Evolutionary conservation across 2,113 vertebrate genomes (phyloP).

Genomic region (Elaphurus davidianus): DNA sequence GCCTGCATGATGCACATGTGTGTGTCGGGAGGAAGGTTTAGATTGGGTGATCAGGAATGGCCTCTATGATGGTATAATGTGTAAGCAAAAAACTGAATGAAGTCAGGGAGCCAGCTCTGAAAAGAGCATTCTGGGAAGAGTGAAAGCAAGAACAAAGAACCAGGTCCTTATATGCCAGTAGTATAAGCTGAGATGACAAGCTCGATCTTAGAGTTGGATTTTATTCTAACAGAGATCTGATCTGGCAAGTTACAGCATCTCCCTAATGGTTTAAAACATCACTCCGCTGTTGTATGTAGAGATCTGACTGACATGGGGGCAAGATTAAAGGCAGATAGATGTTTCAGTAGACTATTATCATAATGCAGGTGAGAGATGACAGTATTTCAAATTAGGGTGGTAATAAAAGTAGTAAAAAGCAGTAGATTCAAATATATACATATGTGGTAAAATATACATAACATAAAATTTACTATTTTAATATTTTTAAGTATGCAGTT

Average conservation of each 20-base stretch:
- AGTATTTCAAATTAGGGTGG: not conserved
- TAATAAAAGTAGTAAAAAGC: not conserved
- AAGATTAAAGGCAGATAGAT: not conserved
- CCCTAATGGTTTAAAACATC: not conserved
- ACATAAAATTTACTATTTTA: not conserved
- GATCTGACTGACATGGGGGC: not conserved
- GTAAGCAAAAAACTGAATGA: not conserved
- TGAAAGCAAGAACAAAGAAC: not conserved
- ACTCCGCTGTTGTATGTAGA: not conserved
- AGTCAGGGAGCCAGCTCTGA: not conserved
- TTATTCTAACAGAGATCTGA: not conserved
- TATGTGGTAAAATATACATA: not conserved
- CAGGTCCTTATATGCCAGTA: not conserved
- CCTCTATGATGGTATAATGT: not conserved
- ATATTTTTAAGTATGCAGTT: not conserved
- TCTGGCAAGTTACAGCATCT: not conserved
- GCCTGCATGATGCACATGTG: fast-evolving
- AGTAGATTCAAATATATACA: not conserved
- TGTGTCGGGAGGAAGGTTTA: not conserved
- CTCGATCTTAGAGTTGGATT: not conserved
- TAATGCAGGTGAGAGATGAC: not conserved
- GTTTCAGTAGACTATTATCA: not conserved
- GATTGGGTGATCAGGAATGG: not conserved
- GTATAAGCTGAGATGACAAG: not conserved
- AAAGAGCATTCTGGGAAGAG: not conserved